Conservation (phyloP, 2,797 vertebrate species). For the Passerculus sandwichensis region DNA sequence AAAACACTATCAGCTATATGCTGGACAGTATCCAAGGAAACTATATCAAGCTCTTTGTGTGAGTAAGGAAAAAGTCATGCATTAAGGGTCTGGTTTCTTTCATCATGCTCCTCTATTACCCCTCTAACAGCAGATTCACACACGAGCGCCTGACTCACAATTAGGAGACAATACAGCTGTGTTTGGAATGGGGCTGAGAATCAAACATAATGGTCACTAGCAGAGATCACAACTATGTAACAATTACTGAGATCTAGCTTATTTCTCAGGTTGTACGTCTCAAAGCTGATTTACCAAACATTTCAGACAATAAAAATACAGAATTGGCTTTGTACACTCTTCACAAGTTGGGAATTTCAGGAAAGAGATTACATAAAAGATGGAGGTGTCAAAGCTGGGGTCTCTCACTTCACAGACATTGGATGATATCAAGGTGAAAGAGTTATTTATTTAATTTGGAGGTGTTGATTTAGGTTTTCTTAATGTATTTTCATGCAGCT, state of each 20-base stretch:
- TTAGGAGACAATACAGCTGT: not conserved
- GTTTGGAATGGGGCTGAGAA: not conserved
- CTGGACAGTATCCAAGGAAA: slow-evolving; percentile 47
- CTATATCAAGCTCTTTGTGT: not conserved
- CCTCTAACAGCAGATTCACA: not conserved
- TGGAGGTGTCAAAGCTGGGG: not conserved
- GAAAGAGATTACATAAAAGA: not conserved
- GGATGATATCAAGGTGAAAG: not conserved
- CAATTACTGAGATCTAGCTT: not conserved
- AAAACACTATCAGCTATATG: not conserved
- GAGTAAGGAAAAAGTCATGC: not conserved
- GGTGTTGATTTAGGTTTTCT: not conserved
- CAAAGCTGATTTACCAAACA: not conserved
- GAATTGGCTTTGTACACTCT: not conserved
- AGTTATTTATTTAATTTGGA: not conserved
- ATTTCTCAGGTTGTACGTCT: not conserved
- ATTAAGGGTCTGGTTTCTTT: not conserved
- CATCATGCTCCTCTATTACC: not conserved
- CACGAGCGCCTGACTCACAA: not conserved
- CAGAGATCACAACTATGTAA: not conserved
- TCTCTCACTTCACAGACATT: not conserved
- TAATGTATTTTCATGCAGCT: not conserved
- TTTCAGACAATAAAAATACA: not conserved
- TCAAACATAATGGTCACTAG: not conserved
- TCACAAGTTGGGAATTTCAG: not conserved